phyloP scores from a whole-genome alignment of 2,113 vertebrate species.

The Lophius piscatorius region DNA sequence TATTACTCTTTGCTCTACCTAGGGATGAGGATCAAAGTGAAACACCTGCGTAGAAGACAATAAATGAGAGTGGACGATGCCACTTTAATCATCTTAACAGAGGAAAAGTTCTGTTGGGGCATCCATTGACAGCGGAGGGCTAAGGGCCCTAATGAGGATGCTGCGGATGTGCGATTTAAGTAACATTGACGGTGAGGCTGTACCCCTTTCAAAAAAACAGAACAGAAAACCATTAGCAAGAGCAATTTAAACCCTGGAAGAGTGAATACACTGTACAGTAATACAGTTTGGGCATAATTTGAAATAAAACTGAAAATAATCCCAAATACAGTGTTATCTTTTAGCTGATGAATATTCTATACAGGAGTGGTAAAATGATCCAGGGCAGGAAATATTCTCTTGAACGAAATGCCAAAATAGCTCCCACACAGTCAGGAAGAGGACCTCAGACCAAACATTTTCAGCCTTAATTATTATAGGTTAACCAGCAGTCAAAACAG shows the following conservation, averaged over 20 bases:
- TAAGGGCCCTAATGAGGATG: slow-evolving; percentile 10
- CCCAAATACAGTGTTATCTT: slow-evolving; percentile 3
- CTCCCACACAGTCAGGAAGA: slow-evolving; percentile 46
- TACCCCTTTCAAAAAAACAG: slow-evolving; percentile 31
- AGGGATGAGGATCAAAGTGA: slow-evolving; percentile 33
- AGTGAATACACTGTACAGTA: no score
- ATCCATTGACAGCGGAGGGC: slow-evolving; percentile 37
- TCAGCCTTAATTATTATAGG: slow-evolving; percentile 66
- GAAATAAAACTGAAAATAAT: slow-evolving; percentile 14
- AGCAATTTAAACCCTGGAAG: no score
- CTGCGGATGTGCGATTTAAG: slow-evolving; percentile 25
- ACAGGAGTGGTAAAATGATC: slow-evolving; percentile 30
- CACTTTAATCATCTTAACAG: slow-evolving; percentile 68
- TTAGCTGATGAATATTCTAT: slow-evolving; percentile 23
- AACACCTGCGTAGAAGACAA: slow-evolving; percentile 31
- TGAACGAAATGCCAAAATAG: slow-evolving; percentile 44
- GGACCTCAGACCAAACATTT: slow-evolving; percentile 52
- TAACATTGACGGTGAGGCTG: no score
- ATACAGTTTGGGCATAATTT: no score
- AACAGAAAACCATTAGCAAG: no score
- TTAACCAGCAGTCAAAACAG: slow-evolving; percentile 66
- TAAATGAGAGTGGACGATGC: slow-evolving; percentile 28
- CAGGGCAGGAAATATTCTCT: slow-evolving; percentile 36
- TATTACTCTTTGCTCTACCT: slow-evolving; percentile 26
- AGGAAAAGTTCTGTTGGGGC: slow-evolving; percentile 43